Percentiles rank a stretch among this genome's conserved stretches.
Conservation (phyloP, 2,797 vertebrate genomes). For the Myioborus melanocephalus region DNA sequence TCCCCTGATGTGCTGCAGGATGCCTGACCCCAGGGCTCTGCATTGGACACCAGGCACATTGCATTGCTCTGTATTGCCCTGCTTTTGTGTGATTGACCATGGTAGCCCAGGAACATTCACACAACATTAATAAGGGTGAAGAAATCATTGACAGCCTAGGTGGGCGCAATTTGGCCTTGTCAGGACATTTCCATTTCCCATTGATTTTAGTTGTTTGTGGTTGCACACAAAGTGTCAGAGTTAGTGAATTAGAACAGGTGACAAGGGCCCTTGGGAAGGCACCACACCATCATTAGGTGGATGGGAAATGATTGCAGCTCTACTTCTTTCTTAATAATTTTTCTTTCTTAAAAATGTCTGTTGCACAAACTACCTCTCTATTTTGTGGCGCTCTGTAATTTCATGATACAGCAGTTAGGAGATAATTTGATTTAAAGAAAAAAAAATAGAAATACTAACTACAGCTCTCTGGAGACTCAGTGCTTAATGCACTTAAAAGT, state of each 20-base stretch:
- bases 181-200: slow-evolving; percentile 36
- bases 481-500: slow-evolving; percentile 31
- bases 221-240: not conserved
- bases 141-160: not conserved
- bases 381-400: not conserved
- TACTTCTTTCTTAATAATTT: not conserved
- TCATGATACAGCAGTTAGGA: slow-evolving; percentile 7
- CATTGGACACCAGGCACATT: not conserved
- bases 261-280: not conserved
- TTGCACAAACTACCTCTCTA: not conserved
- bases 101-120: not conserved
- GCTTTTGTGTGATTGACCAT: not conserved
- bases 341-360: not conserved
- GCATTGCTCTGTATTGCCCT: not conserved
- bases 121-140: not conserved
- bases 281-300: not conserved
- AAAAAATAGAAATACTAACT: slow-evolving; percentile 22
- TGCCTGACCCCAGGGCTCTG: not conserved
- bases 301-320: not conserved
- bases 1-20: not conserved
- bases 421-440: slow-evolving; percentile 20
- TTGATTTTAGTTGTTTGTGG: slow-evolving; percentile 9
- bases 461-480: slow-evolving; percentile 16
- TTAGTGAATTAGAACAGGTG: slow-evolving; percentile 16
- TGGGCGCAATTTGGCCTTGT: slow-evolving; percentile 21